Base-by-base conservation (phyloP, 1,140 invertebrate species). In the Cydia fagiglandana region DNA sequence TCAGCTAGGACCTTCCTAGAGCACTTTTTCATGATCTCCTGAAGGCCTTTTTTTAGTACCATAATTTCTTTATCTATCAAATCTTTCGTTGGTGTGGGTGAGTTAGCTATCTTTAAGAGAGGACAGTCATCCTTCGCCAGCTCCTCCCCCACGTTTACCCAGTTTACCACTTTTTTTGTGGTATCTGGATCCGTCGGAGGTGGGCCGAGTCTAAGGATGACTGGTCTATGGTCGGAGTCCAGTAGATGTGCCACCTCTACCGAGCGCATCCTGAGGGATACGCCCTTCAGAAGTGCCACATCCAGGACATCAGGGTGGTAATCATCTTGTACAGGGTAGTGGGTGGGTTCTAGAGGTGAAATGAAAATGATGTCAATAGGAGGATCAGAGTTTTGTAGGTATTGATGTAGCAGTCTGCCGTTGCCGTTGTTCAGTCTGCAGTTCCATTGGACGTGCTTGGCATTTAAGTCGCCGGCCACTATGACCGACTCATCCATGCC, bases 241-340 rank as follows among this genome's bases (percentile, higher is more conserved):
- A 66, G 28, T 1, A 30, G 9, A 24, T 66, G 64, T 15, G 28
- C 64, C 10, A 66, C 64, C 12, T 15, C 24, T 3, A 66, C 24
- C 4, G 64, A 66, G 15, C 64, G 64, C 24, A 66, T 66, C 24
- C 61, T 64, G 5, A 64, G 20, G 13, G 61, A 64, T 30, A 64
- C 61, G 20, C 28, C 28, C 24, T 64, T 64, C 5, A 64, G 28
- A 9, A 61, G 56, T 28, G 20, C 24, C 12, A 24, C 12, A 20
- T 64, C 64, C 64, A 64, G 64, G 20, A 28, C 15, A 13, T 61
- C 56, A 10, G 64, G 64, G 0, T 2, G 30, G 30, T 12, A 13
- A 9, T 10, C 20, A 30, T 64, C 24, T 7, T 17, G 64, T 30
- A 0, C 64, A 2, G 10, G 47, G 47, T 13, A 50, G 12, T 50